Evolutionary conservation across 2,113 vertebrate genomes (phyloP).

Genomic region (Coreoperca whiteheadi): DNA sequence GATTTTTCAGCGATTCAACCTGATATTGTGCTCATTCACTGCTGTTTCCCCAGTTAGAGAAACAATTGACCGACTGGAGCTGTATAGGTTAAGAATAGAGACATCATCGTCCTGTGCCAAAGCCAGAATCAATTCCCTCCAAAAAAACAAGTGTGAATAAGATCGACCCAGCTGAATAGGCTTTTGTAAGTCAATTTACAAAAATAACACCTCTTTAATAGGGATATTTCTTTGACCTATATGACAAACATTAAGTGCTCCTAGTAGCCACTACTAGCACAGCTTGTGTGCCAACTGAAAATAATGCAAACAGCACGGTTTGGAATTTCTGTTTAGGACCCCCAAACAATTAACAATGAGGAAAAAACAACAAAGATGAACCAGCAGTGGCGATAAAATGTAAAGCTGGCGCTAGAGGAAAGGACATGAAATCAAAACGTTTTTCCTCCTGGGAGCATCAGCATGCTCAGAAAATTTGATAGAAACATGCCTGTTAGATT

Average conservation of each 20-base stretch:
- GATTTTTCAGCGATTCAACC: not conserved
- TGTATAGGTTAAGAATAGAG: conserved; percentile 3
- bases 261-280: not conserved
- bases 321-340: not conserved
- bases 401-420: not conserved
- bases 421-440: not conserved
- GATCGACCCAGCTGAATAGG: not conserved
- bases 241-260: not conserved
- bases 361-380: not conserved
- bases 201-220: not conserved
- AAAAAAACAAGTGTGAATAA: not conserved
- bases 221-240: not conserved
- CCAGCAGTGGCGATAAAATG: not conserved
- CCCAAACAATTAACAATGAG: not conserved
- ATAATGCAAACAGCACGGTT: not conserved
- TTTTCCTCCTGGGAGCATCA: not conserved
- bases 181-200: not conserved
- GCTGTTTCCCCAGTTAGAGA: not conserved
- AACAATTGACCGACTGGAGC: conserved; percentile 14
- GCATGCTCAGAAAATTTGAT: not conserved
- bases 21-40: not conserved
- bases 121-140: conserved; percentile 5
- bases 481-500: not conserved
- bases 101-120: not conserved
- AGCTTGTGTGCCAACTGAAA: not conserved